phyloP scores from a whole-genome alignment of 37 sponge, comb jelly and placozoan species.

The Ianthella basta region DNA sequence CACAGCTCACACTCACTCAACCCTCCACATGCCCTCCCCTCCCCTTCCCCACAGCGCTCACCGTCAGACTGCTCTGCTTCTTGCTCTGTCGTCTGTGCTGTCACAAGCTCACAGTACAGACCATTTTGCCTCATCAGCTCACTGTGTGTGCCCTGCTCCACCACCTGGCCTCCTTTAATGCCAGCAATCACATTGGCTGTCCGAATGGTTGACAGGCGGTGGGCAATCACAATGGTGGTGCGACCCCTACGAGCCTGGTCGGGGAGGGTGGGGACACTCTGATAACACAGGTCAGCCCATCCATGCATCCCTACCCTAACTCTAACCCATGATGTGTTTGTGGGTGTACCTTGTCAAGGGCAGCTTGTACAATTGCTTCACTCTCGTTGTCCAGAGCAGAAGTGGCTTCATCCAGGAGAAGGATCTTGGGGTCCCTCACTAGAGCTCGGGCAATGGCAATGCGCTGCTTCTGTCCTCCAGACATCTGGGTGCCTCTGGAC shows the following conservation, averaged over 20 bases:
- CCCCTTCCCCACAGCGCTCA: too few species aligned
- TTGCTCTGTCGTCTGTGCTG: constrained; percentile 53
- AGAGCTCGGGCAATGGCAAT: constrained; percentile 93
- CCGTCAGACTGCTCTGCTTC: too few species aligned
- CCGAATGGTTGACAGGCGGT: constrained; percentile 89
- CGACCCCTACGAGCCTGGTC: constrained; percentile 81
- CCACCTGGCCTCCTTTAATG: constrained; percentile 70
- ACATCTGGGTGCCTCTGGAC: constrained; percentile 80
- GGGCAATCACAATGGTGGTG: constrained; percentile 90
- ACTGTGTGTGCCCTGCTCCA: constrained; percentile 78
- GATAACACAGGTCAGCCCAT: neutral
- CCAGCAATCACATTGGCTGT: constrained; percentile 71
- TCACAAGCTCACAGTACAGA: constrained; percentile 90
- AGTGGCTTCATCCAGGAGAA: constrained; percentile 94
- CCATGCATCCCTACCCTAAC: too few species aligned
- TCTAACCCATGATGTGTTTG: too few species aligned
- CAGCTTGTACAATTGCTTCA: constrained; percentile 86
- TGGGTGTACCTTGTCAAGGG: constrained; percentile 66
- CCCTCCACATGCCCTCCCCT: too few species aligned
- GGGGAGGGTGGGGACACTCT: neutral
- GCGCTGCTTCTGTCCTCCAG: constrained; percentile 94
- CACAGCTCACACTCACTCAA: too few species aligned
- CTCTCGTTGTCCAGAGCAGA: constrained; percentile 94
- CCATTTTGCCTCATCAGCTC: constrained; percentile 79
- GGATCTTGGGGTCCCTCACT: constrained; percentile 82